phyloP scores from a whole-genome alignment of 2,113 vertebrate species.

The Mugil cephalus region DNA sequence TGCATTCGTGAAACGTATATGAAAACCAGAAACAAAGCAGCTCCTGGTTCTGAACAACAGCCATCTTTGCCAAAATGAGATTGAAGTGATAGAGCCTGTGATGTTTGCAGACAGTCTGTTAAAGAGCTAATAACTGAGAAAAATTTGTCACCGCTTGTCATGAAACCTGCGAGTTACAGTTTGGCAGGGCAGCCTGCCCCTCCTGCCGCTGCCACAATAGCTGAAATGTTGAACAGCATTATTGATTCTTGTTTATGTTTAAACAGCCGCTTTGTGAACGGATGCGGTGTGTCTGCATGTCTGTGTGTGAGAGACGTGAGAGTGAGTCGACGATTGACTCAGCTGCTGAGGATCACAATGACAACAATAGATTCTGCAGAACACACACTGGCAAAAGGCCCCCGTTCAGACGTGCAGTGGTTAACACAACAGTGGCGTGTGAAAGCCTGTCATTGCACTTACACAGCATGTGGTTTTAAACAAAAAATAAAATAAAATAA shows the following conservation, averaged over 20 bases:
- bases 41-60: neutral
- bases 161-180: constrained; percentile 18
- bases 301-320: constrained; percentile 27
- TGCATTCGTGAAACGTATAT: neutral
- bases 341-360: constrained; percentile 53
- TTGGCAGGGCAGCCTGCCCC: neutral
- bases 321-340: constrained; percentile 52
- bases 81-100: neutral
- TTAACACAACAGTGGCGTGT: neutral
- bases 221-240: constrained; percentile 34
- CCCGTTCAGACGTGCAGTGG: constrained; percentile 22
- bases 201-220: neutral
- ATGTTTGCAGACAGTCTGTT: constrained; percentile 1
- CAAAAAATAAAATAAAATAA: neutral
- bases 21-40: neutral
- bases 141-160: neutral
- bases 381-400: constrained; percentile 21
- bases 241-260: constrained; percentile 55
- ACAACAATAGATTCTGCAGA: constrained; percentile 39
- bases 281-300: constrained; percentile 3
- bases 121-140: neutral
- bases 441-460: neutral
- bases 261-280: constrained; percentile 38
- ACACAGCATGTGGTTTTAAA: constrained; percentile 14
- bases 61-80: neutral